A percentile compares a stretch with the other conserved stretches of the same genome.
phyloP scores from a whole-genome alignment of 2,888 invertebrate genomes.

The Synergus umbraculus region DNA sequence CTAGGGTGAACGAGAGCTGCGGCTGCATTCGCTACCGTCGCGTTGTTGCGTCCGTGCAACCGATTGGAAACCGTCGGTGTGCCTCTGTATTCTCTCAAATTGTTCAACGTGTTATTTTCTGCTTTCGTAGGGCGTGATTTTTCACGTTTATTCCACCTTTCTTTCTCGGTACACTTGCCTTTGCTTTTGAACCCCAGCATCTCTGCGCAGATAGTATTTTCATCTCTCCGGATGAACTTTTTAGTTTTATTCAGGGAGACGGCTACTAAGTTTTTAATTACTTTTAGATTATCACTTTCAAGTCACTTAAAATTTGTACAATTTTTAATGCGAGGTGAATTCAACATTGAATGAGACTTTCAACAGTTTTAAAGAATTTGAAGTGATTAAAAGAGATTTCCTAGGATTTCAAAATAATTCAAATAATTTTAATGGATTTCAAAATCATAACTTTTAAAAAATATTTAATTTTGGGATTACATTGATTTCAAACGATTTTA shows the following conservation, averaged over 20 bases:
- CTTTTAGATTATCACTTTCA: neutral
- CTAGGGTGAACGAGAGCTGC: slow-evolving; percentile 48
- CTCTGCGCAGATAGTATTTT: neutral
- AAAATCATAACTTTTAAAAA: too few species aligned
- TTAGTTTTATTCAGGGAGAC: neutral
- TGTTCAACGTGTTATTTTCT: slow-evolving; percentile 68
- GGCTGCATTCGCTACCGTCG: slow-evolving; percentile 33
- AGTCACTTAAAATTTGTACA: too few species aligned
- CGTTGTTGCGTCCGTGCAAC: slow-evolving; percentile 49
- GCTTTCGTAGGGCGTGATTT: slow-evolving; percentile 51
- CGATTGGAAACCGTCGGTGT: slow-evolving; percentile 65
- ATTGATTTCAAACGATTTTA: too few species aligned
- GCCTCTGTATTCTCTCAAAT: slow-evolving; percentile 70
- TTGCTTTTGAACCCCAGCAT: slow-evolving; percentile 27
- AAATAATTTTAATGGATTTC: too few species aligned
- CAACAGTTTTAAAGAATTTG: too few species aligned
- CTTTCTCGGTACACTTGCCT: slow-evolving; percentile 23
- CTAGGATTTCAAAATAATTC: too few species aligned
- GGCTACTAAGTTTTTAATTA: neutral
- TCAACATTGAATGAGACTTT: too few species aligned
- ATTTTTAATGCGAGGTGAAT: too few species aligned
- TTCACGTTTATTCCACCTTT: slow-evolving; percentile 32
- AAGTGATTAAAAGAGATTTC: too few species aligned
- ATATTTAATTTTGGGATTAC: too few species aligned
- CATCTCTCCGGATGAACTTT: neutral